Percentiles rank a stretch among this genome's conserved stretches.
phyloP scores from a whole-genome alignment of 2,113 vertebrate genomes.

The Oryzias melastigma region DNA sequence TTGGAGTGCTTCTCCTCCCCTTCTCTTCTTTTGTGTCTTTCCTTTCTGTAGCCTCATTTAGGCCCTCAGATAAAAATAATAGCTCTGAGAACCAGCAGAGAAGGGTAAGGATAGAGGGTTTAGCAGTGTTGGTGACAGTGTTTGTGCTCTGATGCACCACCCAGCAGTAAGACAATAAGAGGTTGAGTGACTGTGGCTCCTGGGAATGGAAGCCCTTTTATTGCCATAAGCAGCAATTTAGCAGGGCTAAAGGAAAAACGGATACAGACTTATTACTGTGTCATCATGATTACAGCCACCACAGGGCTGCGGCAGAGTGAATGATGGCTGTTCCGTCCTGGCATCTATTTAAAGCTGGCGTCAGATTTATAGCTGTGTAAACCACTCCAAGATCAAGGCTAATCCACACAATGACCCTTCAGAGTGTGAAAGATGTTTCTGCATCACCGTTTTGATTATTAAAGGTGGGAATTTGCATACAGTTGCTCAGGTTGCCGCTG shows the following conservation, averaged over 20 bases:
- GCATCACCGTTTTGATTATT: slow-evolving; percentile 1
- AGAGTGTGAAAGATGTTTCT: slow-evolving; percentile 33
- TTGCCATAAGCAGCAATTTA: slow-evolving; percentile 68
- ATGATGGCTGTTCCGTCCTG: slow-evolving; percentile 41
- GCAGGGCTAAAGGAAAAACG: slow-evolving; percentile 44
- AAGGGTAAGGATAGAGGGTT: slow-evolving; percentile 8
- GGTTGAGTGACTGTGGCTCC: slow-evolving; percentile 56
- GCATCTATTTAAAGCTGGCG: slow-evolving; percentile 41
- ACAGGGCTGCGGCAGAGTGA: slow-evolving; percentile 50
- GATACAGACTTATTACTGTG: slow-evolving; percentile 43
- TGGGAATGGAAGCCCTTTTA: slow-evolving; percentile 56
- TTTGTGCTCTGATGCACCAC: slow-evolving; percentile 58
- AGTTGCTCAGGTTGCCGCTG: slow-evolving; percentile 17
- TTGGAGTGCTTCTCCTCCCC: slow-evolving; percentile 22
- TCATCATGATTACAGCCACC: slow-evolving; percentile 56
- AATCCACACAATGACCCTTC: slow-evolving; percentile 34
- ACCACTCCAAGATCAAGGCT: slow-evolving; percentile 49
- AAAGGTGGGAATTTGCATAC: slow-evolving; percentile 14
- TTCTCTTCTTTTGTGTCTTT: slow-evolving; percentile 33
- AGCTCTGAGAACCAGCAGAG: slow-evolving; percentile 55
- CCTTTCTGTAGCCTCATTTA: slow-evolving; percentile 50
- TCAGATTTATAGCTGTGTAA: slow-evolving; percentile 49
- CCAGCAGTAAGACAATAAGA: slow-evolving; percentile 62
- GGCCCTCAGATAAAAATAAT: slow-evolving; percentile 72
- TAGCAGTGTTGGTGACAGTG: slow-evolving; percentile 45